phyloP scores from a whole-genome alignment of 2,888 invertebrate genomes.

The Leptothorax acervorum region DNA sequence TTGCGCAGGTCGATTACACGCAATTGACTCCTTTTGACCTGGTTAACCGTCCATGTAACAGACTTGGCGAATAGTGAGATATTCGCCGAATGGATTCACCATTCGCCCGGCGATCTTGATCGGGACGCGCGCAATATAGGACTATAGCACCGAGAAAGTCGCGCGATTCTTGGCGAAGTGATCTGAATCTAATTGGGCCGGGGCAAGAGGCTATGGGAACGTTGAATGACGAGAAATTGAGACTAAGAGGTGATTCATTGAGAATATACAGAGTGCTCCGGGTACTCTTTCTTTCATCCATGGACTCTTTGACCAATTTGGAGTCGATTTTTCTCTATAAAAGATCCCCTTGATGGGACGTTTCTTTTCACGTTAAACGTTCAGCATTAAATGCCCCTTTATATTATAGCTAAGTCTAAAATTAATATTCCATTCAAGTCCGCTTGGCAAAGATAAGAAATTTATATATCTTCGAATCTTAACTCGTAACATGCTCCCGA shows the following conservation, averaged over 20 bases:
- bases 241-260: slow-evolving; percentile 45
- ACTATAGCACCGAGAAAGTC: not conserved
- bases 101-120: slow-evolving; percentile 37
- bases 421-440: not conserved
- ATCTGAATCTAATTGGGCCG: slow-evolving; percentile 42
- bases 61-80: slow-evolving; percentile 43
- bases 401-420: not conserved
- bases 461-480: not conserved
- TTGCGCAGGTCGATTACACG: slow-evolving; percentile 69
- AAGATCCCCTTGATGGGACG: not conserved
- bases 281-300: slow-evolving; percentile 3
- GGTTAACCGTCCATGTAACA: slow-evolving; percentile 41
- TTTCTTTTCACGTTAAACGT: not conserved
- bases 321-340: slow-evolving; percentile 7
- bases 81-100: slow-evolving; percentile 50
- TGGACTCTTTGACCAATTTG: slow-evolving; percentile 21
- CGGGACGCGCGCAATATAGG: not conserved
- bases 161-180: slow-evolving; percentile 34
- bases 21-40: slow-evolving; percentile 67
- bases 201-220: slow-evolving; percentile 2
- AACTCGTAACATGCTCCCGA: not conserved
- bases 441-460: not conserved
- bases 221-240: slow-evolving; percentile 44
- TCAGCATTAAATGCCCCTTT: not conserved
- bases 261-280: slow-evolving; percentile 1